Percentiles rank a stretch among this genome's conserved stretches.
These are phyloP conservation scores for Drosophila sturtevanti DNA, from an alignment of 1,140 invertebrate species.

Conservation along the genomic window DNA sequence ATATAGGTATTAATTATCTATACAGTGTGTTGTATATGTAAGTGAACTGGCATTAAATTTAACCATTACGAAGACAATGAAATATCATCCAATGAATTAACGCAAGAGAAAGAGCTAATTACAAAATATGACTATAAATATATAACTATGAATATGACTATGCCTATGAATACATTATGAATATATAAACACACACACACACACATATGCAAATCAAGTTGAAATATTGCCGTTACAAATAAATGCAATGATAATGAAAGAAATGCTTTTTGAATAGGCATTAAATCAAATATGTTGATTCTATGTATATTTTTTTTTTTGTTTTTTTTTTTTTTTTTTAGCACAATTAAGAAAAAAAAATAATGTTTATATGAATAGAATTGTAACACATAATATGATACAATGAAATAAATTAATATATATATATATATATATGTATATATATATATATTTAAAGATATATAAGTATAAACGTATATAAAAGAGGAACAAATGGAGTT, in stretches of 20 bases:
- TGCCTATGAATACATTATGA: slow-evolving; percentile 12
- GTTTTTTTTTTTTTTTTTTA: slow-evolving; percentile 66
- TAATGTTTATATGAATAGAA: slow-evolving; percentile 48
- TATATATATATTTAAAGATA: slow-evolving; percentile 10
- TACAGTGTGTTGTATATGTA: slow-evolving; percentile 1
- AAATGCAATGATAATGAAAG: slow-evolving; percentile 12
- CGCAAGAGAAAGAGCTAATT: slow-evolving; percentile 49
- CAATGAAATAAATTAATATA: slow-evolving; percentile 9
- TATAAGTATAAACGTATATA: slow-evolving; percentile 17
- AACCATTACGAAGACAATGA: slow-evolving; percentile 72
- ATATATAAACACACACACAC: background rate
- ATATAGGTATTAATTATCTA: slow-evolving; percentile 2
- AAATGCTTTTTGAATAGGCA: slow-evolving; percentile 47
- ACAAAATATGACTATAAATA: slow-evolving; percentile 38
- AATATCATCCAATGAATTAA: slow-evolving; percentile 72
- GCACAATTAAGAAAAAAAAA: slow-evolving; percentile 47
- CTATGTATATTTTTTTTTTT: slow-evolving; percentile 28
- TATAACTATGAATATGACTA: slow-evolving; percentile 26
- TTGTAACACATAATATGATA: slow-evolving; percentile 18
- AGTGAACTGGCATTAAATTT: slow-evolving; percentile 24
- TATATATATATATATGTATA: slow-evolving; percentile 26
- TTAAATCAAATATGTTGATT: slow-evolving; percentile 51
- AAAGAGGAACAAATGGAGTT: slow-evolving; percentile 21
- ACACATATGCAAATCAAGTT: slow-evolving; percentile 29
- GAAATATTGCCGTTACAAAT: slow-evolving; percentile 56